These are phyloP conservation scores for Phalacrocorax brasilianus DNA, from an alignment of 2,113 vertebrate genomes.

Conservation along the genomic window DNA sequence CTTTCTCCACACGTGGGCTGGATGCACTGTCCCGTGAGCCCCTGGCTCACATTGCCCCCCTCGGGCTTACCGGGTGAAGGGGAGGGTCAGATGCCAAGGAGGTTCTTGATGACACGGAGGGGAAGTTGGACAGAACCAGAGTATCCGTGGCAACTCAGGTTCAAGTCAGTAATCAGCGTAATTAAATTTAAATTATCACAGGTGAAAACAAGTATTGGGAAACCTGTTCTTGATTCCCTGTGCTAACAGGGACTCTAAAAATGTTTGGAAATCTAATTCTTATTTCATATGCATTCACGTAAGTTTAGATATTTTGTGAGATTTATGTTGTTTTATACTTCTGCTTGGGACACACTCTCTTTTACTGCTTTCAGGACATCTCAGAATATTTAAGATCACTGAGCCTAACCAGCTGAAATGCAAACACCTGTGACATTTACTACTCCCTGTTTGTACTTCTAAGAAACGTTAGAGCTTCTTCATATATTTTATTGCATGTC, in stretches of 20 bases:
- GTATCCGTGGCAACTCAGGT: not conserved
- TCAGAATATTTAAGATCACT: not conserved
- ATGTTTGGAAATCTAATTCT: not conserved
- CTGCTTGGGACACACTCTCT: rapidly evolving
- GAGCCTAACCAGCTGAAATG: not conserved
- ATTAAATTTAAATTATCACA: not conserved
- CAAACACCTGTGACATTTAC: not conserved
- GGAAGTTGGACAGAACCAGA: not conserved
- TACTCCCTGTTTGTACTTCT: not conserved
- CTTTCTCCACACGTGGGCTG: not conserved
- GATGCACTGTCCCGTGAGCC: not conserved
- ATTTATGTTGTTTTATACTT: not conserved
- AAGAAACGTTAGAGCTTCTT: not conserved
- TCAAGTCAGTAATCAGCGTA: not conserved
- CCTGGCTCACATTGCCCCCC: rapidly evolving
- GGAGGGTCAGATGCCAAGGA: not conserved
- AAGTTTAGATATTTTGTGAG: not conserved
- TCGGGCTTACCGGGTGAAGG: not conserved
- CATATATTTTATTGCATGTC: not conserved
- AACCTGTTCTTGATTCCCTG: not conserved
- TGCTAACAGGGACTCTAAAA: not conserved
- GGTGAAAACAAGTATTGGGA: rapidly evolving
- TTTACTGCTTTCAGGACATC: not conserved
- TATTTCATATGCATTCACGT: not conserved
- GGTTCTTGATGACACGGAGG: not conserved